These are phyloP conservation scores for Acanthochromis polyacanthus DNA, from an alignment of 2,113 vertebrate species.

Conservation along the genomic window DNA sequence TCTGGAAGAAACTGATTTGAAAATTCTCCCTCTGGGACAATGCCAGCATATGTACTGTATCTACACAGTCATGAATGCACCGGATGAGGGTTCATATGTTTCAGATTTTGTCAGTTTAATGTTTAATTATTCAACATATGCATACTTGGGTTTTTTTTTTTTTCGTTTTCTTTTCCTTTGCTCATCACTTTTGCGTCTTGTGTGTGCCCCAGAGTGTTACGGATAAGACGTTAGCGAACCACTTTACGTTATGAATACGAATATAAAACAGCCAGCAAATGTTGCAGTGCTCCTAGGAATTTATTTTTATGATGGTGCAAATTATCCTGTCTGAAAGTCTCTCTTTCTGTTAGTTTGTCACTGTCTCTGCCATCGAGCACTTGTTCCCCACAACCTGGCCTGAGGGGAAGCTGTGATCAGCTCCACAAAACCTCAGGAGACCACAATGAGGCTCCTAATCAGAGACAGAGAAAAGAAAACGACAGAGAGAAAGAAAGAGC, in stretches of 20 bases:
- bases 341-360: constrained; percentile 27
- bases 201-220: background rate
- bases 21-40: no score
- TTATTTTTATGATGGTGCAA: constrained; percentile 19
- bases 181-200: background rate
- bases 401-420: constrained; percentile 61
- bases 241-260: no score
- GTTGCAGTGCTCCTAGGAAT: constrained; percentile 8
- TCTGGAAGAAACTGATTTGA: no score
- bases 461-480: constrained; percentile 44
- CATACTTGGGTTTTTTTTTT: background rate
- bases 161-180: background rate
- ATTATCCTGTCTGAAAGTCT: constrained; percentile 22
- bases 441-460: constrained; percentile 52
- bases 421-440: constrained; percentile 51
- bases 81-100: background rate
- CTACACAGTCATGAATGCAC: background rate
- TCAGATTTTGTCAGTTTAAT: background rate
- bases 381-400: constrained; percentile 56
- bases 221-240: no score
- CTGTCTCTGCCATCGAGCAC: constrained; percentile 21
- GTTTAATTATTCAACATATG: constrained; percentile 11
- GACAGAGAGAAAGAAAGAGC: constrained; percentile 10
- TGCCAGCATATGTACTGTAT: no score
- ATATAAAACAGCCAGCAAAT: constrained; percentile 17